A percentile compares a stretch with the other conserved stretches of the same genome.
phyloP scores from a whole-genome alignment of 2,888 invertebrate species.

The Pyrrhosoma nymphula region DNA sequence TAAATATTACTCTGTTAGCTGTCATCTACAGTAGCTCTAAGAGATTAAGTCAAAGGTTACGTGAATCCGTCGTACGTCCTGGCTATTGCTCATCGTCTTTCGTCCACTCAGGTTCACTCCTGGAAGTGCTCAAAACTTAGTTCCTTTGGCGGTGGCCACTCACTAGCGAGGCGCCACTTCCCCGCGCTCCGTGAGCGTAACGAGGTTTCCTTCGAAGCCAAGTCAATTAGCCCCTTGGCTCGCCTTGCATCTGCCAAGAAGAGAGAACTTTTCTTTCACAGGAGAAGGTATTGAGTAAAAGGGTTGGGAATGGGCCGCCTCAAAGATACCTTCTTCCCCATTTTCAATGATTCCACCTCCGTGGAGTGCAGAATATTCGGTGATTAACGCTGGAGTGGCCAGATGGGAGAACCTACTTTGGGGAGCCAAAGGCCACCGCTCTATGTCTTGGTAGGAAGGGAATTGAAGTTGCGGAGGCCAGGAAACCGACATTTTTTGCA shows the following conservation, averaged over 20 bases:
- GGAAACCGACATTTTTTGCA: background rate
- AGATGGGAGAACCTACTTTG: too few species aligned
- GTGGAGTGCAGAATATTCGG: background rate
- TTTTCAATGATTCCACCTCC: background rate
- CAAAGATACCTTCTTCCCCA: background rate
- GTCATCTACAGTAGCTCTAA: too few species aligned
- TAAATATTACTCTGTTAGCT: too few species aligned
- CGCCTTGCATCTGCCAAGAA: background rate
- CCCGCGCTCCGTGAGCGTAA: background rate
- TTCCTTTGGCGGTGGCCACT: background rate
- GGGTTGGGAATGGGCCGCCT: background rate
- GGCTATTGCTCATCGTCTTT: too few species aligned
- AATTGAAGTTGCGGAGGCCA: background rate
- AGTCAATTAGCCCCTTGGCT: background rate
- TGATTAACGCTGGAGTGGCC: background rate
- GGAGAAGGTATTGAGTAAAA: background rate
- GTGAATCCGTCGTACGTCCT: too few species aligned
- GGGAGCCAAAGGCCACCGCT: background rate
- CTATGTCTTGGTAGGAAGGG: background rate
- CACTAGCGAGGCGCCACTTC: background rate
- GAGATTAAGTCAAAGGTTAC: too few species aligned
- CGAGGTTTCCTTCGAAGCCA: background rate
- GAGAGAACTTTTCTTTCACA: background rate
- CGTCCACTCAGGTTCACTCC: background rate
- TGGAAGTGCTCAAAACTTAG: background rate